Conservation (phyloP, 2,797 vertebrate genomes). For the Enteromius anoplus region DNA sequence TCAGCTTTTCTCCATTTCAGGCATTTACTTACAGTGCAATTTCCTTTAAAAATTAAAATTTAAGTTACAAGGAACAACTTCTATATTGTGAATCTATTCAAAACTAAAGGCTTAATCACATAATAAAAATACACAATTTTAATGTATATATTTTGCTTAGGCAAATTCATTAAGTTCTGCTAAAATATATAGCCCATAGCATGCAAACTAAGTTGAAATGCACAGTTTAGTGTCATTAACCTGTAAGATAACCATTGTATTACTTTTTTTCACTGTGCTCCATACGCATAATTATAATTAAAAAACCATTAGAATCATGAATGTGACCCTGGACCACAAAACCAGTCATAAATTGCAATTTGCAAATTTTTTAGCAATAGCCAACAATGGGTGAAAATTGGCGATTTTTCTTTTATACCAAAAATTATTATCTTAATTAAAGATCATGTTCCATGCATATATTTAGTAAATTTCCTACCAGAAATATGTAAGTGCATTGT, state of each 20-base stretch:
- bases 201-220: constrained; percentile 8
- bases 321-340: too few relatives aligned
- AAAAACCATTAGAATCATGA: constrained; percentile 57
- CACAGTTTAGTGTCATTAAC: not conserved
- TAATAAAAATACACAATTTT: not conserved
- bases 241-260: not conserved
- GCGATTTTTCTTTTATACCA: too few relatives aligned
- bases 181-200: not conserved
- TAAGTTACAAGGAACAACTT: not conserved
- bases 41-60: not conserved
- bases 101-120: not conserved
- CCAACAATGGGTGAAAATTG: too few relatives aligned
- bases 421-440: too few relatives aligned
- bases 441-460: too few relatives aligned
- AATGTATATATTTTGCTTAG: not conserved
- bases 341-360: too few relatives aligned
- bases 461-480: too few relatives aligned
- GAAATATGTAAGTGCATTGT: too few relatives aligned
- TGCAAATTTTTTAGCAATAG: too few relatives aligned
- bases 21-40: not conserved
- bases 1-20: not conserved
- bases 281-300: constrained; percentile 59
- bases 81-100: not conserved
- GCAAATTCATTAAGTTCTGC: constrained; percentile 10
- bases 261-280: constrained; percentile 4